A percentile compares a stretch with the other conserved stretches of the same genome.
Conservation (phyloP, 2,888 invertebrate genomes). For the Catocala sponsa region DNA sequence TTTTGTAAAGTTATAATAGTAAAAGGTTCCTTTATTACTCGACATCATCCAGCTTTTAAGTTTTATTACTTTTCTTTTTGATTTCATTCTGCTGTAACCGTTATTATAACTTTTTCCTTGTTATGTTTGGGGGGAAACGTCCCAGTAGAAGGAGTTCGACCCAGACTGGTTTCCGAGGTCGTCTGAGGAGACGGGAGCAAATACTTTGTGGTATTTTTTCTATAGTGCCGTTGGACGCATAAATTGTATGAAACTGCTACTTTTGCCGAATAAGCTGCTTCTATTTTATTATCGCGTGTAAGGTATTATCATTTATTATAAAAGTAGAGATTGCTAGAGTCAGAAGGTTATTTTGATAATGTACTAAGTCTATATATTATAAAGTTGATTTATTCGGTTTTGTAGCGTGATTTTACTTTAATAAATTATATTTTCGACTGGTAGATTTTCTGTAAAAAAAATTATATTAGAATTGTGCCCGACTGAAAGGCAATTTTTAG, state of each 20-base stretch:
- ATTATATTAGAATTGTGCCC: no score
- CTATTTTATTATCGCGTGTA: not conserved
- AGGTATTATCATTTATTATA: slow-evolving; percentile 15
- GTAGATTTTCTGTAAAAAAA: no score
- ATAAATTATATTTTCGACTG: no score
- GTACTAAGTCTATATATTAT: slow-evolving; percentile 12
- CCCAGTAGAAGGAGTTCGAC: slow-evolving; percentile 65
- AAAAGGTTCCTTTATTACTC: not conserved
- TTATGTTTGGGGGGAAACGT: slow-evolving; percentile 57
- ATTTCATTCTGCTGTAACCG: slow-evolving; percentile 18
- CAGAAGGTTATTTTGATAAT: slow-evolving; percentile 25
- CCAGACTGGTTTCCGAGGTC: slow-evolving; percentile 73
- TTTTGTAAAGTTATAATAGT: not conserved
- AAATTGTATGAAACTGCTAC: slow-evolving; percentile 2
- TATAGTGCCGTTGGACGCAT: slow-evolving; percentile 11
- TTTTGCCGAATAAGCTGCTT: slow-evolving; percentile 1
- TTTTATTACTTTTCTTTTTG: slow-evolving; percentile 13
- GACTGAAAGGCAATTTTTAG: no score
- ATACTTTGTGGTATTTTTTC: slow-evolving; percentile 61
- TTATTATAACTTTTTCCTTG: slow-evolving; percentile 55
- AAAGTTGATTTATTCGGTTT: no score
- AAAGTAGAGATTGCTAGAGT: slow-evolving; percentile 20
- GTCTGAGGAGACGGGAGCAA: slow-evolving; percentile 62
- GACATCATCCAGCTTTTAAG: slow-evolving; percentile 14
- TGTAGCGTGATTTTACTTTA: no score